phyloP scores from a whole-genome alignment of 2,113 vertebrate species.

The Chloroceryle aenea region DNA sequence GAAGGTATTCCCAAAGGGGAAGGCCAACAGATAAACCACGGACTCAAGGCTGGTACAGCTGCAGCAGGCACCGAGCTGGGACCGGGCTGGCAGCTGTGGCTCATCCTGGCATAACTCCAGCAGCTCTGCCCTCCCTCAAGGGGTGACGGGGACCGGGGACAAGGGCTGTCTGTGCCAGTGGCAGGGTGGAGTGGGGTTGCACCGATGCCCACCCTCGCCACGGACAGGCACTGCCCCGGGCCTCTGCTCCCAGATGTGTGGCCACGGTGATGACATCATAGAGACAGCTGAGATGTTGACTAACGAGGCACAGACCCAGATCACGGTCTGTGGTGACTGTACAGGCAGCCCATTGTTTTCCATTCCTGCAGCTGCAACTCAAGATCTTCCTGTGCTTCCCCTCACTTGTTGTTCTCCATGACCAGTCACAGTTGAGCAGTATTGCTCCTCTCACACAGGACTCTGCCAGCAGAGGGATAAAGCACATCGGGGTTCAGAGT shows the following conservation, averaged over 20 bases:
- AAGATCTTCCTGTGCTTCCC: not conserved
- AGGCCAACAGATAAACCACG: not conserved
- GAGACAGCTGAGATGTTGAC: not conserved
- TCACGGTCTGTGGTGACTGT: not conserved
- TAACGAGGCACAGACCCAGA: not conserved
- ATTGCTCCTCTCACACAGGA: not conserved
- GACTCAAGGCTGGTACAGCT: rapidly evolving
- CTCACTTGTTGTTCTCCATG: not conserved
- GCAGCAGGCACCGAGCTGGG: rapidly evolving
- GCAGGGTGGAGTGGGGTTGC: slow-evolving; percentile 3
- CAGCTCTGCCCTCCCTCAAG: not conserved
- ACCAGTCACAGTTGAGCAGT: not conserved
- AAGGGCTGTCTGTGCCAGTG: not conserved
- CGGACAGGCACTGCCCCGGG: slow-evolving; percentile 43
- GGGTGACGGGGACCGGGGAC: not conserved
- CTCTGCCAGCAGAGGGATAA: not conserved
- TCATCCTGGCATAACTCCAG: not conserved
- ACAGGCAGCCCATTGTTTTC: not conserved
- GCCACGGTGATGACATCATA: rapidly evolving
- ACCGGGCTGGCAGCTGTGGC: rapidly evolving
- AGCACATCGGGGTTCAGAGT: not conserved
- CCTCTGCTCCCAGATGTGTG: not conserved
- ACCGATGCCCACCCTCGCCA: not conserved
- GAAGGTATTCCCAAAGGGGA: not conserved
- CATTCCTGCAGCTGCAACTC: not conserved